Conservation (phyloP, 2,797 vertebrate genomes). For the Eremophila alpestris region DNA sequence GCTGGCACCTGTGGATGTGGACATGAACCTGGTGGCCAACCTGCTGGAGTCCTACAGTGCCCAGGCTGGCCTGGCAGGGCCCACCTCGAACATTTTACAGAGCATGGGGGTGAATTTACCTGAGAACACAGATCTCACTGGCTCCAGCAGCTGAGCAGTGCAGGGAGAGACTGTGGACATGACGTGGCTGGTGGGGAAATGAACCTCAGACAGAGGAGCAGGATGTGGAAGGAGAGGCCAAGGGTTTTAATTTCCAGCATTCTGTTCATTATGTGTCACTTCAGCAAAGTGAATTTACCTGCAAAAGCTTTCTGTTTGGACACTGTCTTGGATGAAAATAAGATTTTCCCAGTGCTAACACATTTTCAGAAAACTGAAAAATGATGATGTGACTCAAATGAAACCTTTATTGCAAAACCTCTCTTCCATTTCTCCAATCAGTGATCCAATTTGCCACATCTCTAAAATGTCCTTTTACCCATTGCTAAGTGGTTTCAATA, state of each 20-base stretch:
- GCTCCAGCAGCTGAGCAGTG: background rate
- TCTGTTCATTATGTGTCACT: background rate
- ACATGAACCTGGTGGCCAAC: slow-evolving; percentile 91
- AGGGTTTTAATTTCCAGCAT: background rate
- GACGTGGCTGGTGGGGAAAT: background rate
- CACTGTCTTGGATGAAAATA: background rate
- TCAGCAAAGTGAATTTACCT: background rate
- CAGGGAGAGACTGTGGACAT: background rate
- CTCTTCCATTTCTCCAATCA: background rate
- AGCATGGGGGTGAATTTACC: slow-evolving; percentile 91
- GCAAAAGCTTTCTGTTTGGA: background rate
- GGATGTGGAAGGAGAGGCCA: background rate
- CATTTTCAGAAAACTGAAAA: background rate
- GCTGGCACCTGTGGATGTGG: slow-evolving; percentile 85
- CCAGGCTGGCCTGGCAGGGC: slow-evolving; percentile 91
- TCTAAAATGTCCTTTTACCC: background rate
- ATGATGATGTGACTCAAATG: background rate
- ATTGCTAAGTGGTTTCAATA: background rate
- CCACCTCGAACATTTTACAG: slow-evolving; percentile 90
- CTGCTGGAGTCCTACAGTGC: slow-evolving; percentile 91
- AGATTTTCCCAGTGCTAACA: background rate
- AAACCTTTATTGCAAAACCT: background rate
- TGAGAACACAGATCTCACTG: slow-evolving; percentile 78
- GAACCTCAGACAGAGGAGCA: background rate
- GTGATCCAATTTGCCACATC: background rate